phyloP scores from a whole-genome alignment of 2,113 vertebrate genomes.

The Semicossyphus pulcher region DNA sequence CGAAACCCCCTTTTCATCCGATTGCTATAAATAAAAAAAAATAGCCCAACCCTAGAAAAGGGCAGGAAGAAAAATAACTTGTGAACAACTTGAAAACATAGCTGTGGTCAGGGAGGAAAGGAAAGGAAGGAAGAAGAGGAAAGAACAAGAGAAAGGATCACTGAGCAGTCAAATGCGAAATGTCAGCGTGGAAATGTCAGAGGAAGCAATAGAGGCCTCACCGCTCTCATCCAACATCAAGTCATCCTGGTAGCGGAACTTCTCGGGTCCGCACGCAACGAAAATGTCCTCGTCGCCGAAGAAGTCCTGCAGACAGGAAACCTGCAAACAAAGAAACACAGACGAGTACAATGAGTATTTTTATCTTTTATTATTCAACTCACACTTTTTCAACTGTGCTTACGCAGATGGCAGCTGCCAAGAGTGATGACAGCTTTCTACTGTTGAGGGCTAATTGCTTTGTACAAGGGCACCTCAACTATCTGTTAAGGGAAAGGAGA shows the following conservation, averaged over 20 bases:
- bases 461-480: neutral
- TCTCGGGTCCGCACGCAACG: constrained; percentile 96
- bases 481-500: neutral
- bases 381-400: neutral
- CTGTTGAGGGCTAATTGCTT: neutral
- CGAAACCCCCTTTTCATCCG: neutral
- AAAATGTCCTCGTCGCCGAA: constrained; percentile 97
- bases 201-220: constrained; percentile 67
- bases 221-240: constrained; percentile 95
- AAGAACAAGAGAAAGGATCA: neutral
- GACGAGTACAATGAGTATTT: neutral
- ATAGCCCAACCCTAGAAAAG: neutral
- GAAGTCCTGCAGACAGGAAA: constrained; percentile 96
- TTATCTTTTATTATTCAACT: neutral
- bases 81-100: neutral
- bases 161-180: constrained; percentile 18
- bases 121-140: neutral
- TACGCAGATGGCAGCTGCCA: neutral
- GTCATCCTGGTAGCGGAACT: constrained; percentile 97
- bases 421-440: neutral
- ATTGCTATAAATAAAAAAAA: neutral
- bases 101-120: neutral
- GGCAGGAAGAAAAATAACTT: neutral
- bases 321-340: constrained; percentile 76
- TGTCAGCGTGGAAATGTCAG: constrained; percentile 27